phyloP scores from a whole-genome alignment of 2,888 invertebrate species.

The Chironomus riparius region DNA sequence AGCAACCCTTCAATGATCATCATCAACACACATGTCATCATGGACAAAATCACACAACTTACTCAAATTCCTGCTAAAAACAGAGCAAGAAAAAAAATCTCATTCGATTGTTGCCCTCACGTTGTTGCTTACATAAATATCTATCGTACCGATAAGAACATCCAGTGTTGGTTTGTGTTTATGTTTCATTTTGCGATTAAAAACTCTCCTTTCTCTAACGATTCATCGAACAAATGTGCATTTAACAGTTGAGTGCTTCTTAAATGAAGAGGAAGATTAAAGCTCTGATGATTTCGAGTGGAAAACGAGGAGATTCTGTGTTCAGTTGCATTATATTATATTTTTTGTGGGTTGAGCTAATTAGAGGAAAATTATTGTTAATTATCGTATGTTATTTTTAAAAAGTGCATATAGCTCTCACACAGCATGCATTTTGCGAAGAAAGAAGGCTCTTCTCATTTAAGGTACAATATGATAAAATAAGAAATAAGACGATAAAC shows the following conservation, averaged over 20 bases:
- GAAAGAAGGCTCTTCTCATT: too few species aligned
- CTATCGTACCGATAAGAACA: not conserved
- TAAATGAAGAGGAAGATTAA: not conserved
- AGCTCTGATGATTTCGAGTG: not conserved
- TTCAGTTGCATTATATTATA: not conserved
- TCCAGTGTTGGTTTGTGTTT: not conserved
- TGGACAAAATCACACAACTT: not conserved
- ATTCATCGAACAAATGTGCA: not conserved
- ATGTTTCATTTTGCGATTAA: not conserved
- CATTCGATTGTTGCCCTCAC: slow-evolving; percentile 21
- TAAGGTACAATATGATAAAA: not conserved
- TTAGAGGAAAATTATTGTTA: slow-evolving; percentile 27
- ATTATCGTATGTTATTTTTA: slow-evolving; percentile 10
- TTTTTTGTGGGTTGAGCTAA: slow-evolving; percentile 23
- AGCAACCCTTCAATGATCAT: too few species aligned
- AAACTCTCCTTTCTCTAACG: not conserved
- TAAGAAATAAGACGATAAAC: not conserved
- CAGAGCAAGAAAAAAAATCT: not conserved
- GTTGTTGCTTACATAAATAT: not conserved
- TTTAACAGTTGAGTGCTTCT: not conserved
- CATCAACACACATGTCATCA: too few species aligned
- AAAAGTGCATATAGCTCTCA: not conserved
- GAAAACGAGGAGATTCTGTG: not conserved
- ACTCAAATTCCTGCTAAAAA: not conserved
- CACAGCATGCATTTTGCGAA: not conserved